Conservation (phyloP, 1,140 invertebrate species). For the Sogatella furcifera region DNA sequence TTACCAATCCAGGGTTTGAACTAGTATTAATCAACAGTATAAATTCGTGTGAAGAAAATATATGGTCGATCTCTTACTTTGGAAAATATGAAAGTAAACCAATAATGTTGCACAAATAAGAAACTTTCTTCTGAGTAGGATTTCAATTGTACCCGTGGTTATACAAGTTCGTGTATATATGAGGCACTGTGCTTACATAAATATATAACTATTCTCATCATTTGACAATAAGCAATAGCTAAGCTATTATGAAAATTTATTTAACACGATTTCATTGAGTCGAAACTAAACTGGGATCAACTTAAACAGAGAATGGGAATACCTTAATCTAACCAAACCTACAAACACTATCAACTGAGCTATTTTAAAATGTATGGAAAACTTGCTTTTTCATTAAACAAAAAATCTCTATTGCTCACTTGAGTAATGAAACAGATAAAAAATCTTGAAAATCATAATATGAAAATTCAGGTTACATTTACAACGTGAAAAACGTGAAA, state of each 20-base stretch:
- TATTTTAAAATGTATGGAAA: neutral
- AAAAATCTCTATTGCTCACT: no score
- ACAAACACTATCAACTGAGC: neutral
- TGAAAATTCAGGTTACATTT: no score
- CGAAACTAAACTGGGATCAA: no score
- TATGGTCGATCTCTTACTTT: neutral
- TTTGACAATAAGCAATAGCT: neutral
- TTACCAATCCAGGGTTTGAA: neutral
- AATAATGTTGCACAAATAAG: neutral
- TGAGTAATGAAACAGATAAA: no score
- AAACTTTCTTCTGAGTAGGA: slow-evolving; percentile 5
- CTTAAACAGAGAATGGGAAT: neutral
- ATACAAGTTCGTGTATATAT: slow-evolving; percentile 4
- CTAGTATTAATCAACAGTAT: slow-evolving; percentile 6
- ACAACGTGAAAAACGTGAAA: no score
- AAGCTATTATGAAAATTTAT: neutral
- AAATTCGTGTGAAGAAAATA: slow-evolving; percentile 3
- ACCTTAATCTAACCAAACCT: neutral
- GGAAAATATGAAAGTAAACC: slow-evolving; percentile 7
- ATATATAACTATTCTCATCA: slow-evolving; percentile 7
- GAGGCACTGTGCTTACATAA: slow-evolving; percentile 13
- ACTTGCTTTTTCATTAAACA: no score
- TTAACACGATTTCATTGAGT: neutral
- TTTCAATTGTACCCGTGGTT: slow-evolving; percentile 12
- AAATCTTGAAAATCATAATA: no score